Conservation (phyloP, 2,113 vertebrate species). For the Symphodus melops region DNA sequence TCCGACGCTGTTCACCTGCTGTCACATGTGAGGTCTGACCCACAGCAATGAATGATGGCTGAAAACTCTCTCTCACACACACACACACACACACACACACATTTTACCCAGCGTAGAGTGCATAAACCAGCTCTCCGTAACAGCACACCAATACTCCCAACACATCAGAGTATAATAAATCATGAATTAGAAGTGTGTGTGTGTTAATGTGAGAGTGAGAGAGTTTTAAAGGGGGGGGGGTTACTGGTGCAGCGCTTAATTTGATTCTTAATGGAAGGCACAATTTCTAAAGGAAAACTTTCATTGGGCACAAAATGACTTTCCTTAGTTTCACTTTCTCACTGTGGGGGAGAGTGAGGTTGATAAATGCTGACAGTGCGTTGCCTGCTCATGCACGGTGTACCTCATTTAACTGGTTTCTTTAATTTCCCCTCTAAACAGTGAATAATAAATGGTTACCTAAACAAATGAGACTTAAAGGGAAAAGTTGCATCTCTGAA, state of each 20-base stretch:
- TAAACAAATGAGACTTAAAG: conserved; percentile 50
- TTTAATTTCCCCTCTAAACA: conserved; percentile 77
- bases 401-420: conserved; percentile 73
- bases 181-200: conserved; percentile 71
- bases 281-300: conserved; percentile 84
- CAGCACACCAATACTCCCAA: conserved; percentile 57
- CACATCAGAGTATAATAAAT: conserved; percentile 80
- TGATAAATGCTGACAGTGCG: conserved; percentile 79
- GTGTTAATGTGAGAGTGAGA: not conserved
- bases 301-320: conserved; percentile 82
- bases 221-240: conserved; percentile 37
- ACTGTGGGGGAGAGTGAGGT: conserved; percentile 77
- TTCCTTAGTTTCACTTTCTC: conserved; percentile 79
- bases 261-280: conserved; percentile 83
- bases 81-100: conserved; percentile 17
- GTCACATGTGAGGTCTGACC: conserved; percentile 70
- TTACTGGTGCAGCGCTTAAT: conserved; percentile 79
- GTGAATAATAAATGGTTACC: conserved; percentile 71
- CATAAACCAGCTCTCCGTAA: conserved; percentile 58
- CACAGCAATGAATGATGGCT: conserved; percentile 69
- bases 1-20: conserved; percentile 75
- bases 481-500: conserved; percentile 25
- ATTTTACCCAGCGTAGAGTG: conserved; percentile 27
- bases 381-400: conserved; percentile 67
- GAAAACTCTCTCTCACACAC: conserved; percentile 36